A percentile compares a stretch with the other conserved stretches of the same genome.
These are phyloP conservation scores for Cacatua alba DNA, from an alignment of 2,113 vertebrate genomes.

Conservation along the genomic window DNA sequence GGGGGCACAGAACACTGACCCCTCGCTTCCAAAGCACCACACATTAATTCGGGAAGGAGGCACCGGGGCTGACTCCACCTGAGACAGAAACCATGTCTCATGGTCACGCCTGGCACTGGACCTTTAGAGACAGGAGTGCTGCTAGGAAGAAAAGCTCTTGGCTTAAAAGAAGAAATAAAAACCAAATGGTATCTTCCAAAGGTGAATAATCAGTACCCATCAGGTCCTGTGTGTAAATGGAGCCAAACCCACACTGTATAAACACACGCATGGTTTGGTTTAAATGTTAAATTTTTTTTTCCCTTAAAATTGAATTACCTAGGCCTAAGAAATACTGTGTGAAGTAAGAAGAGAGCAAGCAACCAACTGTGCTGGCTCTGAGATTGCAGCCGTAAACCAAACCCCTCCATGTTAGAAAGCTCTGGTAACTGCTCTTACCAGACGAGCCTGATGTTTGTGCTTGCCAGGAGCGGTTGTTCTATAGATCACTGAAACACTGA, in stretches of 20 bases:
- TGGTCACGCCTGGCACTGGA: too few species aligned
- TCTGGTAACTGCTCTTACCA: fast-evolving
- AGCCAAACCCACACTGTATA: background rate
- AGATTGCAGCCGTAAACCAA: background rate
- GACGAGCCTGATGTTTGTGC: background rate
- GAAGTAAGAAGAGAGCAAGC: background rate
- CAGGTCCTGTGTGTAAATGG: background rate
- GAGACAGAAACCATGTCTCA: background rate
- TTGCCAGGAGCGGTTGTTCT: background rate
- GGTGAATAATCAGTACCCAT: background rate
- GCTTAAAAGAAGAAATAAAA: background rate
- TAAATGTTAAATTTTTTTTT: background rate
- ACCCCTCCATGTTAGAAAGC: background rate
- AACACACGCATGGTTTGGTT: background rate
- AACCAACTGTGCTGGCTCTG: background rate
- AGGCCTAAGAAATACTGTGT: background rate
- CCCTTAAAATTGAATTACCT: background rate
- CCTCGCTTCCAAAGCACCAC: fast-evolving
- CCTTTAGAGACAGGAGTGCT: background rate
- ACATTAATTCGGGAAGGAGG: background rate
- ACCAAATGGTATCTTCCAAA: background rate
- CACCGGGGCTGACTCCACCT: background rate
- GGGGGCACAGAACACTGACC: fast-evolving
- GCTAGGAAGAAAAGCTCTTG: background rate
- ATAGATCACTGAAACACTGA: background rate